Base-by-base conservation (phyloP, 1,140 invertebrate genomes). In the Anagrus nilaparvatae region DNA sequence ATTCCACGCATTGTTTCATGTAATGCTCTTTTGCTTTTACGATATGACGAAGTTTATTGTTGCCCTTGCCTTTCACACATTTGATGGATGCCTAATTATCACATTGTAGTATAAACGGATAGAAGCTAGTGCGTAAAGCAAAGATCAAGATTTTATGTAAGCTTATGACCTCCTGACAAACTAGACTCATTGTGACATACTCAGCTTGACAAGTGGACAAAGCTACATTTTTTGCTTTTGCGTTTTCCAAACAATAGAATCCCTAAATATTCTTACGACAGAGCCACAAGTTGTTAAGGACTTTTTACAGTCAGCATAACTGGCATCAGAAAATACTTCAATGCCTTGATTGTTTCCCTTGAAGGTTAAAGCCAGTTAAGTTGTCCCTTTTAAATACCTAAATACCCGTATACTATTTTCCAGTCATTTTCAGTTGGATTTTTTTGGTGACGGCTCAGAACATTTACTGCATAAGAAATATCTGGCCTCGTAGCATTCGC, bases 201-300 rank as follows among this genome's bases (percentile, higher is more conserved):
- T 48, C 34, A 13, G 35, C 44, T 33, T 43, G 34, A 25, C 39
- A 42, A 10, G 45, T 47, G 5, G 41, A 43, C 19, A 42, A 36
- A 17, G 42, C 24, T 7, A 48, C 37, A 33, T 40, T 14, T 18
- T 23, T 34, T 42, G 35, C 29, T 44, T 48, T 7, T 34, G 34
- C 9, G 47, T 42, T 42, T 32, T 44, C 43, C 47, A 48, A 2
- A 33, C 10, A n/a, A 45, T 33, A 4, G 39, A 28, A 23, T 48
- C 43, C 5, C 47, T 39, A 23, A 31, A 48, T 20, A 48, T 19
- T 33, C 28, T 33, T 25, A 45, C 36, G 5, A 45, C 8, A 30
- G 14, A 48, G 3, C 47, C 47, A 45, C 46, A 21, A 2, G 46
- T 48, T 17, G 46, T 44, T 2, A 37, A 1, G 13, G 46, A 48